phyloP scores from a whole-genome alignment of 2,113 vertebrate species.

The Gallinago undulata region DNA sequence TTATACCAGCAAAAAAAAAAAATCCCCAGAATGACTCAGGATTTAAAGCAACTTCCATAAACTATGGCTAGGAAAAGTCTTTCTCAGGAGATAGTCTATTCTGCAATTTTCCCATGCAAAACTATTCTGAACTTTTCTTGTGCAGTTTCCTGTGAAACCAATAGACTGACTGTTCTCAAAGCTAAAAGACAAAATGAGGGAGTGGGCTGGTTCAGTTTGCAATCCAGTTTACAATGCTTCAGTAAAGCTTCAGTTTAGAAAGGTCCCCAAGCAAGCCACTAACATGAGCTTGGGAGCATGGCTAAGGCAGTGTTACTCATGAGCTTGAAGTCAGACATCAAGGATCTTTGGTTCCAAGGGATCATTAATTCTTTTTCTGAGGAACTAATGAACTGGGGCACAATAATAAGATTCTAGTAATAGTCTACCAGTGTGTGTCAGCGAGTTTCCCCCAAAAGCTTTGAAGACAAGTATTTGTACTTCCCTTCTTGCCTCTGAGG shows the following conservation, averaged over 20 bases:
- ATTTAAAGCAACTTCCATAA: neutral
- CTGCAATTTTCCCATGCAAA: neutral
- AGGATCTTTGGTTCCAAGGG: neutral
- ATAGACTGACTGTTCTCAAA: neutral
- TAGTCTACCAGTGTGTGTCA: neutral
- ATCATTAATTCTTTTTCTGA: neutral
- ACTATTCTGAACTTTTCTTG: neutral
- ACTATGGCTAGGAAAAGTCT: neutral
- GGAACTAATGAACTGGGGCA: neutral
- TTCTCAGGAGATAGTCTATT: neutral
- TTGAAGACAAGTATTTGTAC: neutral
- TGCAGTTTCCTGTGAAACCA: neutral
- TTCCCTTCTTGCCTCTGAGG: neutral
- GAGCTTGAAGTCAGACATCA: neutral
- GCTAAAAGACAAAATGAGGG: rapidly evolving
- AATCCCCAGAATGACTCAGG: neutral
- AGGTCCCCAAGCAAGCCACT: neutral
- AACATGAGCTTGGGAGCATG: rapidly evolving
- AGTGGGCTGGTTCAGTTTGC: neutral
- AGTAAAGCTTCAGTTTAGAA: neutral
- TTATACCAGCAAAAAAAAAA: neutral
- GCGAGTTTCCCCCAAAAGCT: neutral
- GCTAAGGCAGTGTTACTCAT: rapidly evolving
- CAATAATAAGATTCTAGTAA: neutral
- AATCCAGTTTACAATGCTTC: neutral